Evolutionary conservation across 1,140 invertebrate species (phyloP).

Genomic region (Drosophila insularis): DNA sequence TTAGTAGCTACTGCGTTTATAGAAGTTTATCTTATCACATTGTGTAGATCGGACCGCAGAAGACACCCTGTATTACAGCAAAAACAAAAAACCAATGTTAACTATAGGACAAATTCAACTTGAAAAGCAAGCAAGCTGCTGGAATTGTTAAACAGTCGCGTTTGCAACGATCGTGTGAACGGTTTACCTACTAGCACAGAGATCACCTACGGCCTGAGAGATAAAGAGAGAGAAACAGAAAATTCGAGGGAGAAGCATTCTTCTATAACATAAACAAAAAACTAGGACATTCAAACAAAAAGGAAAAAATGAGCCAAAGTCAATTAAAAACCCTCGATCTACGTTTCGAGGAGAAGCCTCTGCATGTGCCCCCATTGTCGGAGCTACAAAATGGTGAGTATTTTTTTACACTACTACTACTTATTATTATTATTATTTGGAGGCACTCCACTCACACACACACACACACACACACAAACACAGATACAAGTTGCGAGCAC

Average conservation of each 20-base stretch:
- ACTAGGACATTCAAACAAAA: slow-evolving; percentile 39
- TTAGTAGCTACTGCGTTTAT: neutral
- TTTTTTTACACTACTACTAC: neutral
- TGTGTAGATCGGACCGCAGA: neutral
- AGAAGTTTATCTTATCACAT: slow-evolving; percentile 68
- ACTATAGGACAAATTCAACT: slow-evolving; percentile 66
- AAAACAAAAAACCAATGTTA: slow-evolving; percentile 55
- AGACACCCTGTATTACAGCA: slow-evolving; percentile 58
- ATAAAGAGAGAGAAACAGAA: slow-evolving; percentile 17
- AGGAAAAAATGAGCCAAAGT: slow-evolving; percentile 50
- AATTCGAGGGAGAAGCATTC: neutral
- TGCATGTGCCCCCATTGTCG: slow-evolving; percentile 83
- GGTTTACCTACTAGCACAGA: slow-evolving; percentile 24
- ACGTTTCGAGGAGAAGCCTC: slow-evolving; percentile 80
- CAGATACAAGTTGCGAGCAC: slow-evolving; percentile 10
- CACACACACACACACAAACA: too few relatives aligned
- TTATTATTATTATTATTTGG: neutral
- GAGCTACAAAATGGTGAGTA: slow-evolving; percentile 84
- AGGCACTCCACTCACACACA: slow-evolving; percentile 25
- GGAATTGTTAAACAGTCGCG: slow-evolving; percentile 51
- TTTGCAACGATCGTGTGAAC: slow-evolving; percentile 60
- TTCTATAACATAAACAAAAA: slow-evolving; percentile 2
- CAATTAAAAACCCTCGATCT: slow-evolving; percentile 70
- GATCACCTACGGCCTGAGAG: neutral
- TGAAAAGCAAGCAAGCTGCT: slow-evolving; percentile 37